Evolutionary conservation across 2,888 invertebrate genomes (phyloP), one percentile per base, ranked within the genome.

Genomic region (Hyalella azteca): DNA sequence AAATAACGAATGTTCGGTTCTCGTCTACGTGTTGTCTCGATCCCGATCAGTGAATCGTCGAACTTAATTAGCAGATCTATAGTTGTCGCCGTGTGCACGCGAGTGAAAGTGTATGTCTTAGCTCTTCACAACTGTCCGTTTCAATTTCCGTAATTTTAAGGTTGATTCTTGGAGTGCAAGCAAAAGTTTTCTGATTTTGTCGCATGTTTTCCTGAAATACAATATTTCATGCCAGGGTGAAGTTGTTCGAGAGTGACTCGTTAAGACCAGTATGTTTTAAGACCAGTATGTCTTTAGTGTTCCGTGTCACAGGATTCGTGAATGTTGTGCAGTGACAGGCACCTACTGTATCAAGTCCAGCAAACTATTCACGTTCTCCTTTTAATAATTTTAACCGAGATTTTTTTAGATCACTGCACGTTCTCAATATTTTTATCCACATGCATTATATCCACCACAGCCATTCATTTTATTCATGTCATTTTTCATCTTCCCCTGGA

Each of bases 351-450:
- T 36, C n/a, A 36, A 7, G 66, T 66, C 66, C 66, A 36, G 66
- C 66, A 66, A 66, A 66, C 36, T 36, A 15, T 66, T 66, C 66
- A 66, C 66, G 32, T 32, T 66, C 66, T 66, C 66, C 29, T 66
- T 66, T 7, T 66, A 66, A 66, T 66, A 13, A n/a, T 11, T 2
- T n/a, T 22, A 29, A 22, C 29, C 29, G 54, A 54, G 22, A 54
- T 54, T 54, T 54, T 26, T 29, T 54, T 7, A 54, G 26, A 22
- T 54, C 26, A 54, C 13, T 22, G 4, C 54, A 54, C 54, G 26
- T n/a, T n/a, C n/a, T n/a, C n/a, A n/a, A n/a, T n/a, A n/a, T n/a
- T n/a, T n/a, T n/a, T n/a, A n/a, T n/a, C n/a, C n/a, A n/a, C n/a
- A n/a, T n/a, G n/a, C n/a, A n/a, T n/a, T n/a, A n/a, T n/a, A n/a